These are phyloP conservation scores for Dyspetes luteomarginatus DNA, from an alignment of 2,888 invertebrate genomes.

Conservation along the genomic window DNA sequence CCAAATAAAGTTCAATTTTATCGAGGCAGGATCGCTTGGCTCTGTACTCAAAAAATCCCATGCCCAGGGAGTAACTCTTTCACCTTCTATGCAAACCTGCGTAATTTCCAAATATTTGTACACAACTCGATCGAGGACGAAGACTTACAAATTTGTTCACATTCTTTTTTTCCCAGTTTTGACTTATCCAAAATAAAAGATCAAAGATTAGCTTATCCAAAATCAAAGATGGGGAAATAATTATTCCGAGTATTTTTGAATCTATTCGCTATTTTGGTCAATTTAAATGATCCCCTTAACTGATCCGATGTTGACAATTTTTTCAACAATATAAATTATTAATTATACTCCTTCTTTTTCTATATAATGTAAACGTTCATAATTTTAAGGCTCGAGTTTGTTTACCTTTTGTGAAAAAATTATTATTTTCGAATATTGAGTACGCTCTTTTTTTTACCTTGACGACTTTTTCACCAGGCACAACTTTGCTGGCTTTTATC, in stretches of 20 bases:
- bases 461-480: constrained; percentile 74
- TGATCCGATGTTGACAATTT: constrained; percentile 24
- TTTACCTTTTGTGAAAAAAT: background rate
- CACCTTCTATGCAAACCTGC: constrained; percentile 78
- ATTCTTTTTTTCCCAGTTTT: too few species aligned
- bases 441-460: constrained; percentile 73
- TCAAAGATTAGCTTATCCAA: too few species aligned
- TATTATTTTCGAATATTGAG: too few species aligned
- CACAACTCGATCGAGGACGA: too few species aligned
- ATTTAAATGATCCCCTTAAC: too few species aligned
- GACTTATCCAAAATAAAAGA: too few species aligned
- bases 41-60: constrained; percentile 78
- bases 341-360: background rate
- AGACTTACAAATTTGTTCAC: too few species aligned
- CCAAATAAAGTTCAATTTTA: constrained; percentile 76
- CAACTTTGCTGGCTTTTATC: constrained; percentile 77
- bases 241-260: background rate
- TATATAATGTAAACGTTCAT: too few species aligned
- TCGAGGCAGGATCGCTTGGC: constrained; percentile 74
- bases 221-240: background rate
- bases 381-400: background rate
- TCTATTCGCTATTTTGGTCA: too few species aligned
- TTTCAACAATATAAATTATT: constrained; percentile 6
- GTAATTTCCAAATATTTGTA: background rate
- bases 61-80: constrained; percentile 78